Base-by-base conservation (phyloP, 2,888 invertebrate species). In the Deroplatys truncata region DNA sequence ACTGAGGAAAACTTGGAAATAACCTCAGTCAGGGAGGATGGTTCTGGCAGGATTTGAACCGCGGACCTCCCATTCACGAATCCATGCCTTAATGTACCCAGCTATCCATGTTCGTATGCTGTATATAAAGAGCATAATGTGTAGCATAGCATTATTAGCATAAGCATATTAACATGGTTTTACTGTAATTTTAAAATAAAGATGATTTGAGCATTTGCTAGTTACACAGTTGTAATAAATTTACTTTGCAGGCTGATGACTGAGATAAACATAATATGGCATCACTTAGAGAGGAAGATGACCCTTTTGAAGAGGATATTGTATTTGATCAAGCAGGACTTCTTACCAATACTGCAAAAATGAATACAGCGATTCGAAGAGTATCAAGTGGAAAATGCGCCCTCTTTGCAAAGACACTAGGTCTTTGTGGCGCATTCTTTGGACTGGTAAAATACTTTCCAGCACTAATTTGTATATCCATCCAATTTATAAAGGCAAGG, bases 311-410 rank as follows among this genome's bases (percentile, higher is more conserved):
- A 86, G 93, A 93, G 89, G 93, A 93, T 28, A 92, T 93, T 82
- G 92, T 93, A 9, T 93, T 93, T 91, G 93, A 93, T 90, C 93
- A 93, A 90, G 92, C 93, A 28, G 92, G 92, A 7, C 92, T 93
- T 25, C 91, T 93, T 29, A 91, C 91, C 15, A 91, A 91, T 49
- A 91, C 91, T 29, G 88, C 91, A n/a, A 92, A 92, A 90, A 88
- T 91, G 25, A 91, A 91, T 84, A 89, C 91, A 9, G 91, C 92
- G 3, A 91, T 92, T 35, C 91, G 91, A 35, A 90, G 91, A 85
- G 89, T 91, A 28, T 91, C 91, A 13, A 91, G 91, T 86, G 92
- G 92, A 82, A 92, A 91, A 88, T 91, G 92, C 89, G 92, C 91
- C 91, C 92, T 92, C 84, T 92, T 93, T 90, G 91, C 92, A 16